Conservation (phyloP, 2,888 invertebrate genomes). For the Margaritifera margaritifera region DNA sequence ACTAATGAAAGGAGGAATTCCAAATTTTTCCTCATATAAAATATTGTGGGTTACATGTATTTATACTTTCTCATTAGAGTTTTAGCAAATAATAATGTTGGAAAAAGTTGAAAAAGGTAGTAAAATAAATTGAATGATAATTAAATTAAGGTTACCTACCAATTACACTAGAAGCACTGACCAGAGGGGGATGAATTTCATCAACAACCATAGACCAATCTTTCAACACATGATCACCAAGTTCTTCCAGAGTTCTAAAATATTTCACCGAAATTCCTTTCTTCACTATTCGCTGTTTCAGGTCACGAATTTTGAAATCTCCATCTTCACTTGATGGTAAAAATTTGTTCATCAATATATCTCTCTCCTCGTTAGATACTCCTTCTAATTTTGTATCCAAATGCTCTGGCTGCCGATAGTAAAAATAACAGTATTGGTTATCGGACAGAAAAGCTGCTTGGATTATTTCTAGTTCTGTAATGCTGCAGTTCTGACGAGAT, state of each 20-base stretch:
- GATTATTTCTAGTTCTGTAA: slow-evolving; percentile 68
- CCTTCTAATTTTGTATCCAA: slow-evolving; percentile 44
- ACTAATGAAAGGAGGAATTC: no score
- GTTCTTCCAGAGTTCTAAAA: slow-evolving; percentile 63
- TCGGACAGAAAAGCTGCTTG: slow-evolving; percentile 61
- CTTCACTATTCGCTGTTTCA: slow-evolving; percentile 69
- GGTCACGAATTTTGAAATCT: slow-evolving; percentile 56
- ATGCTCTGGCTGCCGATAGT: slow-evolving; percentile 68
- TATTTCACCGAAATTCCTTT: slow-evolving; percentile 68
- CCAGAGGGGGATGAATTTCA: slow-evolving; percentile 61
- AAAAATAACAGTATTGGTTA: slow-evolving; percentile 63
- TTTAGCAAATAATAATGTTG: no score
- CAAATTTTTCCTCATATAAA: no score
- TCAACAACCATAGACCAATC: slow-evolving; percentile 68
- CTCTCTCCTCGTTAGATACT: slow-evolving; percentile 28
- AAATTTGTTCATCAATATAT: slow-evolving; percentile 30
- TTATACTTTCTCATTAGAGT: no score
- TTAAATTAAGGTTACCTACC: slow-evolving; percentile 36
- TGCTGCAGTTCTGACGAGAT: slow-evolving; percentile 59
- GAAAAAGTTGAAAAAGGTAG: no score
- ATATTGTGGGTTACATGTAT: no score
- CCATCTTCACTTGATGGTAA: slow-evolving; percentile 59
- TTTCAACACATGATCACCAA: slow-evolving; percentile 59
- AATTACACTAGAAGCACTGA: slow-evolving; percentile 35
- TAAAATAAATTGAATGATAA: no score